Percentiles rank a stretch among this genome's conserved stretches.
phyloP scores from a whole-genome alignment of 1,140 invertebrate genomes.

The Dryas iulia region DNA sequence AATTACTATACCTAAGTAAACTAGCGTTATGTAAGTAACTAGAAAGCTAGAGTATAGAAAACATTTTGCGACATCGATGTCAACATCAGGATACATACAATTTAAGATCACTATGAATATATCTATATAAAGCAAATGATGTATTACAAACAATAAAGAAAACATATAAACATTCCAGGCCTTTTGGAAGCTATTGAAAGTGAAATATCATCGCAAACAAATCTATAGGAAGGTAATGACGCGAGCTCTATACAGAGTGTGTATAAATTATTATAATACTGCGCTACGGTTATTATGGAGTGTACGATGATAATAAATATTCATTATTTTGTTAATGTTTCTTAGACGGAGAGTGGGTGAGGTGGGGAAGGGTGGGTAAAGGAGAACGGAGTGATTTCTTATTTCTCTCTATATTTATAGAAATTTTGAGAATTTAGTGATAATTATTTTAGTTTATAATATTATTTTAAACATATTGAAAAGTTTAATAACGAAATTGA shows the following conservation, averaged over 20 bases:
- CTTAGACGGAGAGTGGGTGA: background rate
- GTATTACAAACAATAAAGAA: conserved; percentile 33
- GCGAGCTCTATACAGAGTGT: conserved; percentile 51
- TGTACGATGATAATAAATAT: conserved; percentile 39
- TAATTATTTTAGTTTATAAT: too few relatives aligned
- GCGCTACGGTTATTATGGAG: conserved; percentile 51
- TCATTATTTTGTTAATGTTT: conserved; percentile 28
- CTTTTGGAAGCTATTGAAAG: conserved; percentile 33
- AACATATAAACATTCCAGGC: conserved; percentile 28
- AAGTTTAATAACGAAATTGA: too few relatives aligned
- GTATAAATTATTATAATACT: conserved; percentile 51
- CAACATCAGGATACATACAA: background rate
- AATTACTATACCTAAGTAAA: too few relatives aligned
- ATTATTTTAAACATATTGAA: too few relatives aligned
- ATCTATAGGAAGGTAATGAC: conserved; percentile 66
- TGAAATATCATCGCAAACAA: conserved; percentile 54
- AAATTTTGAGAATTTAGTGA: too few relatives aligned
- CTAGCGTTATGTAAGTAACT: too few relatives aligned
- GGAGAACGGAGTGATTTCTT: background rate
- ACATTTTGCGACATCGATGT: background rate
- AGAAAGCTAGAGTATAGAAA: too few relatives aligned
- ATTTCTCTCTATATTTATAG: too few relatives aligned
- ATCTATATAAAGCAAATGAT: conserved; percentile 26
- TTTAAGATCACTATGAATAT: background rate
- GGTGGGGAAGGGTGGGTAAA: background rate